Evolutionary conservation across 2,113 vertebrate genomes (phyloP), one percentile per base, ranked within the genome.

Genomic region (Rhizomys pruinosus): DNA sequence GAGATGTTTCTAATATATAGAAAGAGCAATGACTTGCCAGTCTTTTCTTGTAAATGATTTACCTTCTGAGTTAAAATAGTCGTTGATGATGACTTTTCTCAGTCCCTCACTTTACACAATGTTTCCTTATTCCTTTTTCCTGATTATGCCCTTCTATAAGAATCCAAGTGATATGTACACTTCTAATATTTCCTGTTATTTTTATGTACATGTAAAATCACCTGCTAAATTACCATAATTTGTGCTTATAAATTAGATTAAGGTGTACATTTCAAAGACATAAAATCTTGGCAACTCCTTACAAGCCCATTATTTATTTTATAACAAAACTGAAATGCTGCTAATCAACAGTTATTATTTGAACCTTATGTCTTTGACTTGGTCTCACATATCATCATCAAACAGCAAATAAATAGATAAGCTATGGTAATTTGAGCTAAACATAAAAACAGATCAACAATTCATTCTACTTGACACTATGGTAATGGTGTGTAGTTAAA

Each of bases 151-250:
- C 86, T 93, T 94, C n/a, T 66, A 71, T 72, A 96, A 57, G 23
- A 94, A 69, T 32, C 25, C n/a, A 55, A 86, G 32, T 88, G 44
- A 90, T 81, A 47, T 32, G 86, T 25, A 68, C 1, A 64, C 23
- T 89, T 87, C 27, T 32, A 92, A 81, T 96, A 97, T 82, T 84
- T 73, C 84, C 78, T 63, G 20, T 71, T 91, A n/a, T 94, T 97
- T 97, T 95, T 97, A 90, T 68, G 88, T 97, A 92, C 69, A 88
- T 79, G 42, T 11, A 0, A 37, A 61, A 37, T 59, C 85, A 92
- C 97, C 91, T 98, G 93, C 74, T 92, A 89, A 82, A 0, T 2
- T 87, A 79, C 20, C 69, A 96, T 84, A 94, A 96, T 90, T 92
- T 89, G 92, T 97, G 87, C 77, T 96, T 96, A 72, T 86, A 95